Evolutionary conservation across 2,113 vertebrate species (phyloP).

Genomic region (Colistium nudipinnis): DNA sequence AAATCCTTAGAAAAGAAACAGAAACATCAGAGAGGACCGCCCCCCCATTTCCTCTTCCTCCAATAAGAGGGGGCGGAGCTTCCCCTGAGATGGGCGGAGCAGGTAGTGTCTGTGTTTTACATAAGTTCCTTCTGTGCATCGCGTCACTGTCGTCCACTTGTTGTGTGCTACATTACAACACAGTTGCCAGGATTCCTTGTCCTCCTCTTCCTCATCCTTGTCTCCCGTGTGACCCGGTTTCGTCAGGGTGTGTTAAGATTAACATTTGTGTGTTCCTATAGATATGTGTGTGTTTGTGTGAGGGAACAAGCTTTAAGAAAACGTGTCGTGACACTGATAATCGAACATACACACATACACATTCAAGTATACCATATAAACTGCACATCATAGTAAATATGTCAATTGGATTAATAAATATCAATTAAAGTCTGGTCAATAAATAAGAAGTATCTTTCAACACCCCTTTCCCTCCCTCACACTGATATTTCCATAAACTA

Average conservation of each 20-base stretch:
- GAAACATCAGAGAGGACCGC: slow-evolving; percentile 33
- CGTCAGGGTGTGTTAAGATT: slow-evolving; percentile 52
- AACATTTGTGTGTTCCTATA: not conserved
- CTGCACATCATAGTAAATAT: slow-evolving; percentile 52
- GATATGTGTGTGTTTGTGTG: slow-evolving; percentile 21
- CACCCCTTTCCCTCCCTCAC: not conserved
- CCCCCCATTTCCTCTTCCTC: slow-evolving; percentile 12
- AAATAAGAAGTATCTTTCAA: slow-evolving; percentile 55
- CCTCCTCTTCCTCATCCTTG: not conserved
- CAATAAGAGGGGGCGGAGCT: slow-evolving; percentile 48
- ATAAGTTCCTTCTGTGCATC: slow-evolving; percentile 31
- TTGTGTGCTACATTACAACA: slow-evolving; percentile 50
- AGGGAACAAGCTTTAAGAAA: slow-evolving; percentile 57
- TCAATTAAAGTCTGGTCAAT: slow-evolving; percentile 56
- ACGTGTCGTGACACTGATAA: not conserved
- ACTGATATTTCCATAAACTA: not conserved
- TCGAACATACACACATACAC: slow-evolving; percentile 27
- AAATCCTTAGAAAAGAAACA: slow-evolving; percentile 61
- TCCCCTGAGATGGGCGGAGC: slow-evolving; percentile 70
- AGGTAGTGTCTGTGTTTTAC: slow-evolving; percentile 51
- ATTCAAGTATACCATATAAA: slow-evolving; percentile 71
- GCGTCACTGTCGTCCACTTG: slow-evolving; percentile 17
- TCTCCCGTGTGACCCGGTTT: slow-evolving; percentile 6
- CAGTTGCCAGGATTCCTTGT: not conserved
- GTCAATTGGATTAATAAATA: slow-evolving; percentile 68